These are phyloP conservation scores for Teleogryllus oceanicus DNA, from an alignment of 2,888 invertebrate species.

Conservation along the genomic window DNA sequence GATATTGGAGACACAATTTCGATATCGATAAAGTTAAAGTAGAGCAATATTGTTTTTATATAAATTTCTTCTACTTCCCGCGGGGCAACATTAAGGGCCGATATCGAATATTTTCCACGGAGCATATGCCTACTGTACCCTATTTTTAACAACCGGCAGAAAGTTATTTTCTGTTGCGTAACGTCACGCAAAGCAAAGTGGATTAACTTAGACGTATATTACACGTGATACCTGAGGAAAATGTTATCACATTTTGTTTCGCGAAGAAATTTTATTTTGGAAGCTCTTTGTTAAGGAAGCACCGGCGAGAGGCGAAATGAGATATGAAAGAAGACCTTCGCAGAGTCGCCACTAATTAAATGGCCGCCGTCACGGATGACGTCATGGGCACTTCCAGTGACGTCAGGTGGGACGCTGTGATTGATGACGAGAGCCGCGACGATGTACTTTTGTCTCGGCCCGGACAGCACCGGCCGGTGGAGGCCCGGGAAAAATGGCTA, in stretches of 20 bases:
- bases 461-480: background rate
- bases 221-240: background rate
- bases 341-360: conserved; percentile 1
- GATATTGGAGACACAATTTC: no score
- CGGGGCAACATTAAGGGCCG: no score
- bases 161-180: background rate
- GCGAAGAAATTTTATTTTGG: background rate
- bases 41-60: no score
- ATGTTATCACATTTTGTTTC: background rate
- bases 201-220: background rate
- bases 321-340: background rate
- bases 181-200: background rate
- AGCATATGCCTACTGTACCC: no score
- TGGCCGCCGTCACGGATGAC: background rate
- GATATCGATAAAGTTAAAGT: no score
- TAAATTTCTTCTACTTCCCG: no score
- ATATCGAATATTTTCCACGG: no score
- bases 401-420: background rate
- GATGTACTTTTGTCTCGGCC: background rate
- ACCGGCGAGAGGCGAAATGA: background rate
- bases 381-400: background rate
- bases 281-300: background rate
- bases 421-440: background rate
- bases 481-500: background rate
- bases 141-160: no score